Conservation (phyloP, 2,888 invertebrate species). For the Leptura quadrifasciata region DNA sequence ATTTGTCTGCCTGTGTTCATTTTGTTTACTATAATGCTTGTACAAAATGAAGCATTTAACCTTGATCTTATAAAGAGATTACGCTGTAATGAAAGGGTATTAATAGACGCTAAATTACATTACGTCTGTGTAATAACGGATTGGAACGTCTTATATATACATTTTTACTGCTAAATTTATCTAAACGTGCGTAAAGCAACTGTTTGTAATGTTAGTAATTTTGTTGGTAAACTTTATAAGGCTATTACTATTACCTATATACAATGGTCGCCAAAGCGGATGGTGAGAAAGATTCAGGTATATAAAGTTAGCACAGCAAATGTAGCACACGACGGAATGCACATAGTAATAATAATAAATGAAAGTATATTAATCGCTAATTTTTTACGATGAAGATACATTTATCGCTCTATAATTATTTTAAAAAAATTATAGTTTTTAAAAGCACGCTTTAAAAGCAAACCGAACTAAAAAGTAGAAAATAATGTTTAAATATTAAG, state of each 20-base stretch:
- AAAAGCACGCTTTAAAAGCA: too few relatives aligned
- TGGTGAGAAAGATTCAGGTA: too few relatives aligned
- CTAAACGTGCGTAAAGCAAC: slow-evolving; percentile 9
- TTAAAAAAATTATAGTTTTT: too few relatives aligned
- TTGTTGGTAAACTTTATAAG: background rate
- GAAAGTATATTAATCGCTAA: too few relatives aligned
- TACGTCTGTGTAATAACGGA: background rate
- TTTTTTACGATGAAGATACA: too few relatives aligned
- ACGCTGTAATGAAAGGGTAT: slow-evolving; percentile 22
- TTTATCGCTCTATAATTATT: too few relatives aligned
- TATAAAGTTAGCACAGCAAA: too few relatives aligned
- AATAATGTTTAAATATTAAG: too few relatives aligned
- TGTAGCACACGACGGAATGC: too few relatives aligned
- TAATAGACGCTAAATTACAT: slow-evolving; percentile 25
- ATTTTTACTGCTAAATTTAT: slow-evolving; percentile 1
- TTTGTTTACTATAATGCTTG: slow-evolving; percentile 23
- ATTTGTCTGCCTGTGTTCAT: slow-evolving; percentile 23
- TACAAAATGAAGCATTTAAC: slow-evolving; percentile 19
- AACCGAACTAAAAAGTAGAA: too few relatives aligned
- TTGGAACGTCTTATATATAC: background rate
- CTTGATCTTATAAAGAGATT: slow-evolving; percentile 34
- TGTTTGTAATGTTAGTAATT: slow-evolving; percentile 5
- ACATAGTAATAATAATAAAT: too few relatives aligned
- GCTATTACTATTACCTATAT: background rate
- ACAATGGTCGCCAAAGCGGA: too few relatives aligned